These are phyloP conservation scores for Aphelocoma californica DNA, from an alignment of 2,797 vertebrate genomes.

Conservation along the genomic window DNA sequence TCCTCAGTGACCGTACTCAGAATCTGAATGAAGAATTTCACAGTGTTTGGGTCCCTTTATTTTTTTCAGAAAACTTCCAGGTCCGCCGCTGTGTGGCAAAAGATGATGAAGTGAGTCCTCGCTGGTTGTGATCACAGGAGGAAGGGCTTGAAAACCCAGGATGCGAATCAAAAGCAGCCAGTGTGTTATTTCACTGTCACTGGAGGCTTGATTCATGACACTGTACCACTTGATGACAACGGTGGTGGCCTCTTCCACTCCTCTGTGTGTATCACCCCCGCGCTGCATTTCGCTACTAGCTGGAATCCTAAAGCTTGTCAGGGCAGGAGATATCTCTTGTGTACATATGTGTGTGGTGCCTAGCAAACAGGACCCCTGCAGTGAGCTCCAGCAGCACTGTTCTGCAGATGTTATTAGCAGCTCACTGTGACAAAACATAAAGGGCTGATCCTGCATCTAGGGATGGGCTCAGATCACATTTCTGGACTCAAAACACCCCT, in stretches of 20 bases:
- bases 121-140: neutral
- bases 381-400: neutral
- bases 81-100: rapidly evolving
- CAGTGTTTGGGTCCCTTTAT: neutral
- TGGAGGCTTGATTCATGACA: neutral
- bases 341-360: neutral
- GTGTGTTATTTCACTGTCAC: neutral
- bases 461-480: neutral
- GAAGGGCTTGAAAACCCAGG: neutral
- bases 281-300: neutral
- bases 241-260: neutral
- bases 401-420: slow-evolving; percentile 20
- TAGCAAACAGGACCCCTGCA: neutral
- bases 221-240: neutral
- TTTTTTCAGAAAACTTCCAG: neutral
- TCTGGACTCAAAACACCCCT: neutral
- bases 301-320: slow-evolving; percentile 1
- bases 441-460: neutral
- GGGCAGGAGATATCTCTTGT: neutral
- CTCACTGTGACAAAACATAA: neutral
- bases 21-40: neutral
- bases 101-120: neutral
- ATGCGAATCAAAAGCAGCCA: neutral
- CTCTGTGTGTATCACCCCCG: neutral
- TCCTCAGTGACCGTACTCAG: neutral